Base-by-base conservation (phyloP, 92 coral and sea anemone species). In the Zoanthus solanderi region DNA sequence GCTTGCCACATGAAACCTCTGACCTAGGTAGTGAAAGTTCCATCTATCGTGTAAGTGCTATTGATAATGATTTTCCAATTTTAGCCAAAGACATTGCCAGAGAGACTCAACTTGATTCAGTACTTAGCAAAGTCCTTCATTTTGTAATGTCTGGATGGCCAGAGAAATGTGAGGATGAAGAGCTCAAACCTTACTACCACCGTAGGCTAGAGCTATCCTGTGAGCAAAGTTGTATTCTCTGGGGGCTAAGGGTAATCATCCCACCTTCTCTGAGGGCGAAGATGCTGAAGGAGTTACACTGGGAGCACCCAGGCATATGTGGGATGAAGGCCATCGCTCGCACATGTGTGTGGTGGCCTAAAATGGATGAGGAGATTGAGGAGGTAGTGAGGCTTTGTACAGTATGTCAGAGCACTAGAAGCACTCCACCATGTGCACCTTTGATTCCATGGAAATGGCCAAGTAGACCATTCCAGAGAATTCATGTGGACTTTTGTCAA, bases 391-490 rank as follows among this genome's bases (percentile, higher is more conserved):
- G 67, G 32, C 18, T 60, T 23, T 92, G 92, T 56, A 31, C 89
- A 30, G 90, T 78, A 63, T 92, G 92, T 65, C 89, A 78, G 65
- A 91, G 72, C 74, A 79, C 54, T 32, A 63, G 84, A 28, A 78
- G 52, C 18, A 48, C 77, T n/a, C 90, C 94, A 18, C 92, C 94
- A 5, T 7, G 87, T 80, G 89, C 91, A 76, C 91, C 93, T 1
- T 61, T 92, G 66, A 90, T 89, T 52, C 92, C 95, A 17, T 92
- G 94, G 92, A 89, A 88, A 34, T 91, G 94, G 94, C 86, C 94
- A 2, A 72, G 87, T 1, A 72, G 91, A 71, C 93, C 93, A 28
- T 90, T 87, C 46, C 91, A 87, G 87, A 76, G 93, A 0, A 72
- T 92, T 8, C 91, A 92, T 72, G 72, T 92, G 13, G 93, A 87